phyloP scores from a whole-genome alignment of 1,140 invertebrate genomes.

The Calephelis virginiensis region DNA sequence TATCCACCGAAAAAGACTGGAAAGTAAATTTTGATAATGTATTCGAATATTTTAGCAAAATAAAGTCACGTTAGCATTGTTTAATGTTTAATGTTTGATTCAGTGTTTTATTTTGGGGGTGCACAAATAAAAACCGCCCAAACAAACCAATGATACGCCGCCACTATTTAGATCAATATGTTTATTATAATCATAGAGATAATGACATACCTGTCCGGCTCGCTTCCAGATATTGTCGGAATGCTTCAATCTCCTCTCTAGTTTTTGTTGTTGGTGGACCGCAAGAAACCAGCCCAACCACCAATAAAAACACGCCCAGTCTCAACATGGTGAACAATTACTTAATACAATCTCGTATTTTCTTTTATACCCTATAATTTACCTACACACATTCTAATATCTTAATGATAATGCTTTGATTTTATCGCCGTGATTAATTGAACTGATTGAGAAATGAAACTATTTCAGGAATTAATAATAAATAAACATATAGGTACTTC shows the following conservation, averaged over 20 bases:
- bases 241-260: conserved; percentile 44
- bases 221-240: conserved; percentile 41
- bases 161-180: too few species aligned
- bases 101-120: too few species aligned
- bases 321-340: conserved; percentile 36
- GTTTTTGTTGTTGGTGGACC: conserved; percentile 33
- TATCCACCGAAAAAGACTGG: too few species aligned
- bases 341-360: conserved; percentile 3
- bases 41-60: too few species aligned
- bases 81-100: too few species aligned
- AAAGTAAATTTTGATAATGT: too few species aligned
- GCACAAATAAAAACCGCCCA: not conserved
- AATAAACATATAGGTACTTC: too few species aligned
- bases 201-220: conserved; percentile 35
- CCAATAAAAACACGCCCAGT: conserved; percentile 29
- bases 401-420: conserved; percentile 5
- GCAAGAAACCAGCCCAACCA: conserved; percentile 30
- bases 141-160: not conserved
- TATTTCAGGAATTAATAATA: not conserved
- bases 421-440: conserved; percentile 4
- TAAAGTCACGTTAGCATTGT: too few species aligned
- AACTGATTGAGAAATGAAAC: not conserved
- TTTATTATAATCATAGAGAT: not conserved
- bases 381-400: conserved; percentile 4
- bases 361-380: conserved; percentile 19